Conservation (phyloP, 2,888 invertebrate genomes). For the Caenorhabditis afra region DNA sequence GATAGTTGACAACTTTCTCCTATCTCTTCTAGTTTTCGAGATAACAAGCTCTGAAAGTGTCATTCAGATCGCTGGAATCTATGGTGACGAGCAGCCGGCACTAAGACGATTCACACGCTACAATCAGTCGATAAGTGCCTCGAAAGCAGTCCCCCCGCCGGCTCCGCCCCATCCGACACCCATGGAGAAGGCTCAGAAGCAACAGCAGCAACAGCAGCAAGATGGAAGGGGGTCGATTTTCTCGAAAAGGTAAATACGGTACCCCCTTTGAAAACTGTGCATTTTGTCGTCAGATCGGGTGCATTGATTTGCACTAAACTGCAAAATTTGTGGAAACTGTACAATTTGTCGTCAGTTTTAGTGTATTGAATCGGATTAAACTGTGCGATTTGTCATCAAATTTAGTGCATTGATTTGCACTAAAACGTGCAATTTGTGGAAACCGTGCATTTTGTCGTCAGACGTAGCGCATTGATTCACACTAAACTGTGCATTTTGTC, state of each 20-base stretch:
- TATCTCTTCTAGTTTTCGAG: too few relatives aligned
- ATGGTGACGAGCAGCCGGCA: constrained; percentile 65
- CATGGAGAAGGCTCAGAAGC: constrained; percentile 12
- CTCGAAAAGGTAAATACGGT: constrained; percentile 37
- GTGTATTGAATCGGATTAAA: too few relatives aligned
- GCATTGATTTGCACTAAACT: too few relatives aligned
- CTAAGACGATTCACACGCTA: constrained; percentile 65
- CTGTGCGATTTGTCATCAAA: not conserved
- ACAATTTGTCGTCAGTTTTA: not conserved
- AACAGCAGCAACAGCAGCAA: constrained; percentile 1
- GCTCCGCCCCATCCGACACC: constrained; percentile 34
- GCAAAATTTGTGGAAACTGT: not conserved
- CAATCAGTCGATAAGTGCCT: constrained; percentile 49
- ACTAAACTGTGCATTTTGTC: not conserved
- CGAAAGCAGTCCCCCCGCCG: constrained; percentile 26
- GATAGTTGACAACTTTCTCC: too few relatives aligned
- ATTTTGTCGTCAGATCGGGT: not conserved
- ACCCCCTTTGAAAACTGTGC: not conserved
- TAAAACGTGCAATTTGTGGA: too few relatives aligned
- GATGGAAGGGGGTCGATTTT: constrained; percentile 50
- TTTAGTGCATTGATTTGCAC: not conserved
- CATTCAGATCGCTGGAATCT: constrained; percentile 70
- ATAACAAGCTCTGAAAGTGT: too few relatives aligned
- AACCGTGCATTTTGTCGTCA: not conserved
- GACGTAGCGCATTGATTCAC: not conserved